Evolutionary conservation across 2,888 invertebrate genomes (phyloP), one percentile per base, ranked within the genome.

Genomic region (Platycheirus rosarum): DNA sequence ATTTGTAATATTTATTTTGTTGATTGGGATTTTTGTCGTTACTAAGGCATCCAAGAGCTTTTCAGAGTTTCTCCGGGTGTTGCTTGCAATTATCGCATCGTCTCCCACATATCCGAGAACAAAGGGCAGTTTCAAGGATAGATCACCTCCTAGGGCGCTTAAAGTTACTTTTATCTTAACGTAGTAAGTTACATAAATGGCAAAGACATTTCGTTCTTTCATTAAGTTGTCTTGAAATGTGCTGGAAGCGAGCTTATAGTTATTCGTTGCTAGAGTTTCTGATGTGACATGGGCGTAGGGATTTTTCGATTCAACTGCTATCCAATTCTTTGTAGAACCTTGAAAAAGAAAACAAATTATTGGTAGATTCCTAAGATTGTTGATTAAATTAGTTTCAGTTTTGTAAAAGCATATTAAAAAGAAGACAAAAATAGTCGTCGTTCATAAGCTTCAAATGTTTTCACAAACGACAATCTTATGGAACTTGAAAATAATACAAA

Each of bases 181-280:
- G 89, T 96, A 96, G 89, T 96, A 96, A 0, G 95, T 95, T 8
- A 96, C 96, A 91, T 96, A 96, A 86, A 96, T 96, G 49, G 96
- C 96, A 87, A 96, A 96, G 0, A 95, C 95, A 90, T 96, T 96
- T 84, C 86, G 75, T 89, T 16, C 90, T 77, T 78, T 86, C 84
- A 69, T 85, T 86, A 32, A 85, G 62, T 80, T 87, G 85, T 85
- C 85, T 37, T 86, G 85, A 42, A 85, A 85, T 14, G 86, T 86
- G 77, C 86, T 87, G 5, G 86, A 86, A 32, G 87, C 87, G n/a
- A 87, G 84, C 79, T 86, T 86, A 44, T 84, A 86, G 18, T 80
- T 84, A 53, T 75, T 84, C 55, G 84, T 74, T 60, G 84, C 37
- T 20, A 73, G 46, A 8, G 80, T 68, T n/a, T 84, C 84, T n/a